A percentile compares a stretch with the other conserved stretches of the same genome.
These are phyloP conservation scores for Luffia ferchaultella DNA, from an alignment of 2,888 invertebrate species.

Conservation along the genomic window DNA sequence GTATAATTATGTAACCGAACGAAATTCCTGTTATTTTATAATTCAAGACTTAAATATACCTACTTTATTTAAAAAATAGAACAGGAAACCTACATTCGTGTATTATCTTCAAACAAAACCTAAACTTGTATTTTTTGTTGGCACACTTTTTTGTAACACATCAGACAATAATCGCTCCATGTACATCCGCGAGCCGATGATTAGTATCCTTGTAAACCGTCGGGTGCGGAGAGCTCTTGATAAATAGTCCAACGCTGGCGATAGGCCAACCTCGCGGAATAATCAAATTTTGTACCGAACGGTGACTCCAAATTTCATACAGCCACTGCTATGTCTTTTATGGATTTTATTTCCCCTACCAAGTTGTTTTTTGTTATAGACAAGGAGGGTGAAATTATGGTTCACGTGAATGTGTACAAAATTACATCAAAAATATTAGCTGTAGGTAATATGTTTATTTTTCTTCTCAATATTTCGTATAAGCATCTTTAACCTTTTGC, in stretches of 20 bases:
- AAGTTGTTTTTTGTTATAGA: conserved; percentile 44
- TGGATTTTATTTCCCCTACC: conserved; percentile 60
- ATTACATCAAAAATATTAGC: no score
- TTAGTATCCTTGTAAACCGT: conserved; percentile 60
- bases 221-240: conserved; percentile 48
- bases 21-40: no score
- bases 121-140: background rate
- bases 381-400: background rate
- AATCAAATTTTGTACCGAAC: conserved; percentile 59
- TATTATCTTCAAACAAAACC: no score
- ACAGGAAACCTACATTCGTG: no score
- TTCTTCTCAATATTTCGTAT: no score
- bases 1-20: no score
- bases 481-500: background rate
- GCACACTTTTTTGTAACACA: background rate
- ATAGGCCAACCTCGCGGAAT: conserved; percentile 65
- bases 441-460: no score
- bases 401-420: no score
- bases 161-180: conserved; percentile 25
- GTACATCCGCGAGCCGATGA: conserved; percentile 38
- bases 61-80: no score
- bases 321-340: conserved; percentile 54
- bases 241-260: conserved; percentile 60
- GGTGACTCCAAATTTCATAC: conserved; percentile 31
- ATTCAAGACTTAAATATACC: no score